Base-by-base conservation (phyloP, 1,140 invertebrate genomes). In the Augochlora pura region DNA sequence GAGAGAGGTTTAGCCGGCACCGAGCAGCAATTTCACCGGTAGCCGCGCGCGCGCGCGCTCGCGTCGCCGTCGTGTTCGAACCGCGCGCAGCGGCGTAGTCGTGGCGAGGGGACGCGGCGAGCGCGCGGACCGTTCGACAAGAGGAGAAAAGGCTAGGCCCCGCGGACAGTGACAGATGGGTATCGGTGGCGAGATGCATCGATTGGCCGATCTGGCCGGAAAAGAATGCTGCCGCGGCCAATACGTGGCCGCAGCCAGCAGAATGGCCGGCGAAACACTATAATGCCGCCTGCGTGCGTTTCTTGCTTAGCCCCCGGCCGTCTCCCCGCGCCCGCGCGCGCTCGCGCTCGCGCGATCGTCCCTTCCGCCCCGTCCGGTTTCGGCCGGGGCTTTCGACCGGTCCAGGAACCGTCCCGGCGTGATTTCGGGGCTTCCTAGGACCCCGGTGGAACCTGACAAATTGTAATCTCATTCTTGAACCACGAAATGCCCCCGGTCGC, bases 151-250 rank as follows among this genome's bases (percentile, higher is more conserved):
- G 86, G 83, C 88, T 82, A 82, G 82, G 84, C 86, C 83, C 79
- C 64, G 82, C 60, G 85, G 92, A 93, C 92, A 93, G 90, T 93
- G 92, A 93, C 92, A 93, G 92, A 93, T 92, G 91, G 89, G 90
- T 91, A 93, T 93, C 92, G 91, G 89, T 88, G 84, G 78, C 82
- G 88, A 92, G 91, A 92, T 92, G 91, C 91, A 92, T 92, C 91
- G 91, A 92, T 92, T 92, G 91, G 91, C 91, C 87, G 91, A 89
- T 92, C 89, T 90, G 90, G 87, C 90, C 90, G 91, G 91, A 92
- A 92, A 92, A 92, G 91, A 92, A 92, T 92, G 91, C 89, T 87
- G 91, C 88, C 84, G 84, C 82, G 90, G 89, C 91, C 91, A 92
- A 92, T 92, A 89, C 91, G 90, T 90, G 90, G 87, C 89, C 88